These are phyloP conservation scores for Crocuta crocuta DNA, from an alignment of 2,113 vertebrate species.

Conservation along the genomic window DNA sequence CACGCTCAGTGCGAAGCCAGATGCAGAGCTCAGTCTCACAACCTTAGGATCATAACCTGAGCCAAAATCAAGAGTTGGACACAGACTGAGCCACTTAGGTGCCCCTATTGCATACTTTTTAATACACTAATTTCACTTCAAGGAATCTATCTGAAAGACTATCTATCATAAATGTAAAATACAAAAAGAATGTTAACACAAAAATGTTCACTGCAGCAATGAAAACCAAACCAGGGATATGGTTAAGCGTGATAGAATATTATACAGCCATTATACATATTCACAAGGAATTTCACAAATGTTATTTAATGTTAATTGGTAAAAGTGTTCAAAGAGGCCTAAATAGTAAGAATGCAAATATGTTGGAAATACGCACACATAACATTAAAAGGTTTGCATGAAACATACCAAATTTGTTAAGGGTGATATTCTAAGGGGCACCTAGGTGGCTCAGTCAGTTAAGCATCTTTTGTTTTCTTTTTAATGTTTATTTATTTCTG, in stretches of 20 bases:
- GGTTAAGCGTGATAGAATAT: not conserved
- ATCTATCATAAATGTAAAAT: not conserved
- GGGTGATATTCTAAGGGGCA: not conserved
- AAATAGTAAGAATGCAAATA: not conserved
- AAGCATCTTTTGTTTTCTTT: too few relatives aligned
- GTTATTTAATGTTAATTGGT: not conserved
- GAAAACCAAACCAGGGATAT: not conserved
- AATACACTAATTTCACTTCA: not conserved
- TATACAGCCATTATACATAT: not conserved
- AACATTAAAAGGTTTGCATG: not conserved
- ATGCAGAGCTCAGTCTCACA: too few relatives aligned
- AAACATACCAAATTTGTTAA: not conserved
- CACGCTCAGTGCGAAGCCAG: too few relatives aligned
- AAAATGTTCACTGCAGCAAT: not conserved
- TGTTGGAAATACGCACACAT: rapidly evolving
- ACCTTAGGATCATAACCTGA: too few relatives aligned
- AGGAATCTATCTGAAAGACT: not conserved
- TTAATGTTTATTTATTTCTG: too few relatives aligned
- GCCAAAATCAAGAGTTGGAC: too few relatives aligned
- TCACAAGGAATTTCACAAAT: not conserved
- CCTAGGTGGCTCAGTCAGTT: too few relatives aligned
- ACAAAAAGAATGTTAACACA: not conserved
- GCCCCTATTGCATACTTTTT: not conserved
- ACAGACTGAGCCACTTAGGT: too few relatives aligned
- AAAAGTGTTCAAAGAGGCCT: not conserved